Percentiles rank a stretch among this genome's conserved stretches.
phyloP scores from a whole-genome alignment of 2,888 invertebrate species.

The Fabriciana adippe region DNA sequence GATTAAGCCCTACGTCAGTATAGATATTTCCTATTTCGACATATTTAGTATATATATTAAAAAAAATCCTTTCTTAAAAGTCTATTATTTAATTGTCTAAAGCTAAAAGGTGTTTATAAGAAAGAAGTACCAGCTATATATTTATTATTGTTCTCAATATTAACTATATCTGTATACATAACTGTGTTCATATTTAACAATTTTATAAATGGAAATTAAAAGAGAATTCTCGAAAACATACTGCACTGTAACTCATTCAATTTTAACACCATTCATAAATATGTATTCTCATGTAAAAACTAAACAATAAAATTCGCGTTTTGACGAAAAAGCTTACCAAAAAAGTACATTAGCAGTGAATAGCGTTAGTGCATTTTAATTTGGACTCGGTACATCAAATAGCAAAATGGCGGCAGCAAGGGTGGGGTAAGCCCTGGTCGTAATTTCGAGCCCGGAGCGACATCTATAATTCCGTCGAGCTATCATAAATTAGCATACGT shows the following conservation, averaged over 20 bases:
- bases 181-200: too few species aligned
- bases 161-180: too few species aligned
- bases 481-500: conserved; percentile 80
- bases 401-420: conserved; percentile 66
- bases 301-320: conserved; percentile 14
- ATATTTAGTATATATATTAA: too few species aligned
- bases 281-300: conserved; percentile 1
- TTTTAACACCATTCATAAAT: conserved; percentile 1
- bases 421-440: conserved; percentile 52
- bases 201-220: too few species aligned
- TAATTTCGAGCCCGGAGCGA: conserved; percentile 72
- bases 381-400: conserved; percentile 58
- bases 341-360: conserved; percentile 37
- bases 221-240: neutral
- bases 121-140: too few species aligned
- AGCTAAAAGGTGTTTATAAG: too few species aligned
- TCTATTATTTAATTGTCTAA: too few species aligned
- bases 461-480: conserved; percentile 77
- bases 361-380: conserved; percentile 57
- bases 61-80: too few species aligned
- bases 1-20: too few species aligned
- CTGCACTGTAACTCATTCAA: neutral
- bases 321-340: conserved; percentile 20
- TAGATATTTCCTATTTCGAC: too few species aligned
- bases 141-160: too few species aligned